Evolutionary conservation across 2,113 vertebrate genomes (phyloP).

Genomic region (Petrocephalus microphthalmus): DNA sequence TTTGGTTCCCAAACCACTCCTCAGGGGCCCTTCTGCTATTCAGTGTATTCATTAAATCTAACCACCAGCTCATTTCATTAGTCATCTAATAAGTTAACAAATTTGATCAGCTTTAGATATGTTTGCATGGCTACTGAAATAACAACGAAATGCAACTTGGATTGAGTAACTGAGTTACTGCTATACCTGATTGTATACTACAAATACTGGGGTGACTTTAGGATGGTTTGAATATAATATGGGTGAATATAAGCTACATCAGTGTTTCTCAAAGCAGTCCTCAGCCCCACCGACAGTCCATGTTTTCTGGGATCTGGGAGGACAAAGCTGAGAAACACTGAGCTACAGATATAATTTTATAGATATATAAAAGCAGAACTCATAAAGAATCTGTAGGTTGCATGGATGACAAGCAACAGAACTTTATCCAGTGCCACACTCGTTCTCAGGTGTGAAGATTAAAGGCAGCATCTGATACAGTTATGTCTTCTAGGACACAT

Average conservation of each 20-base stretch:
- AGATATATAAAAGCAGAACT: background rate
- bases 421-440: too few species aligned
- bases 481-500: slow-evolving; percentile 29
- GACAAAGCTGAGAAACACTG: background rate
- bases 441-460: background rate
- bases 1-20: background rate
- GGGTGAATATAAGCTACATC: background rate
- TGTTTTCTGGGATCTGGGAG: background rate
- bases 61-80: background rate
- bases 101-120: background rate
- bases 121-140: background rate
- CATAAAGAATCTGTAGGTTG: too few species aligned
- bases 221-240: background rate
- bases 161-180: background rate
- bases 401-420: too few species aligned
- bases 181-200: background rate
- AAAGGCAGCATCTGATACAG: background rate
- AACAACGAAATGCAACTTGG: background rate
- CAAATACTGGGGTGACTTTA: background rate
- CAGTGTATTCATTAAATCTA: background rate
- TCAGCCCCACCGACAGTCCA: background rate
- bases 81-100: background rate
- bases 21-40: background rate
- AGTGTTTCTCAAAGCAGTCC: background rate
- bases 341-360: background rate